phyloP scores from a whole-genome alignment of 2,797 vertebrate species.

The Oryzias dopingdopingensis region DNA sequence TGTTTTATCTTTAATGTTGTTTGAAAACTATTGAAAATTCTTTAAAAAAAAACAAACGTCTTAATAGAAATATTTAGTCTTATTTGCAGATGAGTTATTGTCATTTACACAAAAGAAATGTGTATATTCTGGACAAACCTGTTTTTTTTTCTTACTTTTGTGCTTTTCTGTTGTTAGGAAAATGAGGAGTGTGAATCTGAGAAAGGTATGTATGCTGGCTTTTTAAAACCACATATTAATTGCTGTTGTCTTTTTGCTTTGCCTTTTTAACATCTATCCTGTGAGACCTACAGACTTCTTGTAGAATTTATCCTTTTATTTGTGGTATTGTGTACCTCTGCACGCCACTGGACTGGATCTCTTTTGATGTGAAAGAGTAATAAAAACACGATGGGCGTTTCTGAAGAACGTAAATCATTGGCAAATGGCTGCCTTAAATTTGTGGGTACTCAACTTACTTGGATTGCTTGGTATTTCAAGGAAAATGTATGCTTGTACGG shows the following conservation, averaged over 20 bases:
- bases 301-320: conserved; percentile 13
- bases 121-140: background rate
- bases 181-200: conserved; percentile 91
- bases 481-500: conserved; percentile 4
- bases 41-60: background rate
- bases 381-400: conserved; percentile 4
- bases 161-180: conserved; percentile 75
- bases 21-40: too few relatives aligned
- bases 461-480: conserved; percentile 12
- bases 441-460: background rate
- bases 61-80: background rate
- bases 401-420: conserved; percentile 22
- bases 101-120: background rate
- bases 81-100: too few relatives aligned
- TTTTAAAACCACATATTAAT: conserved; percentile 6
- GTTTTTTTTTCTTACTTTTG: conserved; percentile 24
- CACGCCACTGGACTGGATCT: conserved; percentile 9
- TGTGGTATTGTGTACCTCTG: conserved; percentile 20
- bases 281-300: conserved; percentile 24
- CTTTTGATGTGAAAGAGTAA: conserved; percentile 4
- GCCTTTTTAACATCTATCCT: conserved; percentile 16
- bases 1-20: too few relatives aligned
- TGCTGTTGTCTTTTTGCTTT: conserved; percentile 21
- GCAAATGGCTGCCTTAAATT: conserved; percentile 7
- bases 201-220: conserved; percentile 89